Base-by-base conservation (phyloP, 2,797 vertebrate genomes). In the Anomalospiza imberbis region DNA sequence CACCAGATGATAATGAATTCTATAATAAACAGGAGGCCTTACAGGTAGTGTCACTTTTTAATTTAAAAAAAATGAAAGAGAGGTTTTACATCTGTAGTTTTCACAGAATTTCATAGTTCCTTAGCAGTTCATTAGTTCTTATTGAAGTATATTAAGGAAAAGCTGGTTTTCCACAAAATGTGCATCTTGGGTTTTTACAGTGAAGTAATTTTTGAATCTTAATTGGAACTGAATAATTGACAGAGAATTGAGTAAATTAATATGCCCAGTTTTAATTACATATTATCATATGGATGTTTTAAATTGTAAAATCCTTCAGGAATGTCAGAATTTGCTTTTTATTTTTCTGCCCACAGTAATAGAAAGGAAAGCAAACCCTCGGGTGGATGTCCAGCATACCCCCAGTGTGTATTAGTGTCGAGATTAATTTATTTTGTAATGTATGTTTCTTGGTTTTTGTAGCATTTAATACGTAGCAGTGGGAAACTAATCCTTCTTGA, bases 401-500 rank as follows among this genome's bases (percentile, higher is more conserved):
- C 7, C 8, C 34, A 51, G 9, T 20, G 12, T 55, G 2, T 77
- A 8, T 67, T 78, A 54, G 7, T 76, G 21, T 38, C 66, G 38
- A 72, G 31, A 47, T 47, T 6, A 53, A 44, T 34, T 82, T 32
- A 70, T 55, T 83, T 92, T 71, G 28, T 92, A 68, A 92, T 45
- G 7, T 10, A 10, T 87, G 10, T 90, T 95, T 94, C 55, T 57
- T 58, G 24, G 8, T 36, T 58, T 36, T 58, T 58, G 24, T 58
- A 58, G 57, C 57, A 58, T 58, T 98, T 99, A 96, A 99, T 99
- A 89, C 99, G 99, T 80, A 99, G 99, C 97, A 99, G 99, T 28
- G 99, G 99, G 75, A 99, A 99, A 97, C 97, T 99, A 84, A 99
- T 99, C 94, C 98, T 99, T 93, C 97, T 99, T 97, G 99, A 99